Evolutionary conservation across 64 coral and sea anemone species (phyloP), one percentile per base, ranked within the genome.

Genomic region (Stylophora pistillata): DNA sequence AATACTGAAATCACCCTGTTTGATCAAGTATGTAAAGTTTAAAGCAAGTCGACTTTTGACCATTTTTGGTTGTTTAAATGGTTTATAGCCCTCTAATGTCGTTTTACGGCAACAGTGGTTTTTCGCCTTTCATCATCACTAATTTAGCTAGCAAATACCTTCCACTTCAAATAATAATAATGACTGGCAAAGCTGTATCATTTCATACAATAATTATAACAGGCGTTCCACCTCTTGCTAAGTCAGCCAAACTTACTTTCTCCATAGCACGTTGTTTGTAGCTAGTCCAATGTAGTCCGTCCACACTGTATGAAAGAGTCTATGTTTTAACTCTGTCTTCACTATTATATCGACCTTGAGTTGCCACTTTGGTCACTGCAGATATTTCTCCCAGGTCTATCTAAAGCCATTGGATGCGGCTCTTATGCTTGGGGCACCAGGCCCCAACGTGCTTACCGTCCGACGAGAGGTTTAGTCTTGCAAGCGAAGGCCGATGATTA

Each of bases 321-420:
- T 89, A 89, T 2, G 72, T 68, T 34, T n/a, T 91, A 33, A 86
- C 81, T 61, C 89, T 74, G 13, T 70, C 25, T 14, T 78, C 62
- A 2, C 0, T 16, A 12, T 75, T 62, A 9, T 78, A 77, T 25
- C 82, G 81, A 0, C 89, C 89, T 72, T 86, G 81, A n/a, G 82
- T 91, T 73, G 53, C 72, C 11, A 91, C 58, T 29, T 53, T 55
- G 10, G 81, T 85, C 15, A 91, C 82, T 21, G 56, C 27, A 75
- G 33, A 69, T 20, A 32, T 25, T 77, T 30, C 82, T 85, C 89
- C 89, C 16, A 91, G 62, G 23, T 91, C 74, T 61, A 91, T 91
- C 52, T 91, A 81, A 29, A 91, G 89, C 89, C 89, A 91, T 27
- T 91, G 89, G 26, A 86, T 91, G 10, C 32, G 53, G 55, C 61